Conservation (phyloP, 2,797 vertebrate genomes). For the Sternotherus odoratus region DNA sequence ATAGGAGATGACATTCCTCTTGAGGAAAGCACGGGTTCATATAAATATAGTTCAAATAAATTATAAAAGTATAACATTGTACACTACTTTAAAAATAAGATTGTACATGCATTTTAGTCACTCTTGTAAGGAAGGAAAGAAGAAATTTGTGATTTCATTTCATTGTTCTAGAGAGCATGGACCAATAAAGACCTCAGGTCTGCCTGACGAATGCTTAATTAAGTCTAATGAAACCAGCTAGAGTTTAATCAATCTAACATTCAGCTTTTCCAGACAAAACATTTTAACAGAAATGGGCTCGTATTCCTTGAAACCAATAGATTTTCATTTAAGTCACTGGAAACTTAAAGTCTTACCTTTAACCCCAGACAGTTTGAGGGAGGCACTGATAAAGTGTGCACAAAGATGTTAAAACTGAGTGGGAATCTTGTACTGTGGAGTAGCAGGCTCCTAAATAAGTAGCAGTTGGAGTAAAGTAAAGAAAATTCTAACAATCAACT, state of each 20-base stretch:
- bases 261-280: background rate
- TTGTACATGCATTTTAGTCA: no score
- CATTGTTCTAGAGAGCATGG: background rate
- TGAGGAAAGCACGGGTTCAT: background rate
- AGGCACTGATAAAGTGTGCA: background rate
- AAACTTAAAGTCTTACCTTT: background rate
- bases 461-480: background rate
- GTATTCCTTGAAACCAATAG: background rate
- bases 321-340: background rate
- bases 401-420: background rate
- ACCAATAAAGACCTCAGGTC: background rate
- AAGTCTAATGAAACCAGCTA: background rate
- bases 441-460: background rate
- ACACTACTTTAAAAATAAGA: background rate
- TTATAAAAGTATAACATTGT: background rate
- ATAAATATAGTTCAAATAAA: background rate
- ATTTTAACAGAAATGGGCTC: background rate
- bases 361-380: background rate
- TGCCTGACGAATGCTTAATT: background rate
- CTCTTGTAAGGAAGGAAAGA: background rate
- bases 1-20: background rate
- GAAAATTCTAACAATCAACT: background rate
- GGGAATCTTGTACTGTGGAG: background rate
- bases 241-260: background rate
- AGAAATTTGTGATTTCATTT: background rate